phyloP scores from a whole-genome alignment of 2,113 vertebrate genomes.

The Anhinga anhinga region DNA sequence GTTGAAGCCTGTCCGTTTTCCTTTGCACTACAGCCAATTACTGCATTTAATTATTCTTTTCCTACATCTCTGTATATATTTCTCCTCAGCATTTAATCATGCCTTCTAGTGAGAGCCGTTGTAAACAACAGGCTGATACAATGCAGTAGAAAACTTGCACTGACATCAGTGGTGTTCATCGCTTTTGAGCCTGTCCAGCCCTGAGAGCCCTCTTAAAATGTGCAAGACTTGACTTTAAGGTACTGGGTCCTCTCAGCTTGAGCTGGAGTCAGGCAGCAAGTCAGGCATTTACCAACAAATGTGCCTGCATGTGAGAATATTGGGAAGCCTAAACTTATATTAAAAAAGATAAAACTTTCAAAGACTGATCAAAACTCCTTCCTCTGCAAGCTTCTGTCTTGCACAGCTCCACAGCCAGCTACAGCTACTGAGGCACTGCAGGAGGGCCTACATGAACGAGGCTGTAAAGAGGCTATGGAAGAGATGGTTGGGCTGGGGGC shows the following conservation, averaged over 20 bases:
- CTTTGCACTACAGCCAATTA: neutral
- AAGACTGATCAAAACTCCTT: neutral
- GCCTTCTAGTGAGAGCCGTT: neutral
- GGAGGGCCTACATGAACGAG: neutral
- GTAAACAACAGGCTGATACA: neutral
- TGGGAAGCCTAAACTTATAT: neutral
- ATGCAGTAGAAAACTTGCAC: neutral
- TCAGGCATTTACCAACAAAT: neutral
- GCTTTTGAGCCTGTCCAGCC: neutral
- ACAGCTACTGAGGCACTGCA: neutral
- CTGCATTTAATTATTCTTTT: slow-evolving; percentile 24
- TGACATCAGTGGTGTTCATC: neutral
- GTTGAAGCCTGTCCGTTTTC: neutral
- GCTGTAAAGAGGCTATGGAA: neutral
- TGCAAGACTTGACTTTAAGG: neutral
- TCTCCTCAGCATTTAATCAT: neutral
- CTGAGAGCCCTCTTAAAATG: neutral
- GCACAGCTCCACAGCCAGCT: neutral
- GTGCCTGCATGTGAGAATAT: neutral
- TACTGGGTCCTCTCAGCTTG: neutral
- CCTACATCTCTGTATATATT: neutral
- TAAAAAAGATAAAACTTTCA: neutral
- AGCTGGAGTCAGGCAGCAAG: neutral
- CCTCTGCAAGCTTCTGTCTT: neutral
- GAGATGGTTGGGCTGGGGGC: neutral